Evolutionary conservation across 92 coral and sea anemone genomes (phyloP).

Genomic region (Bergia sp.): DNA sequence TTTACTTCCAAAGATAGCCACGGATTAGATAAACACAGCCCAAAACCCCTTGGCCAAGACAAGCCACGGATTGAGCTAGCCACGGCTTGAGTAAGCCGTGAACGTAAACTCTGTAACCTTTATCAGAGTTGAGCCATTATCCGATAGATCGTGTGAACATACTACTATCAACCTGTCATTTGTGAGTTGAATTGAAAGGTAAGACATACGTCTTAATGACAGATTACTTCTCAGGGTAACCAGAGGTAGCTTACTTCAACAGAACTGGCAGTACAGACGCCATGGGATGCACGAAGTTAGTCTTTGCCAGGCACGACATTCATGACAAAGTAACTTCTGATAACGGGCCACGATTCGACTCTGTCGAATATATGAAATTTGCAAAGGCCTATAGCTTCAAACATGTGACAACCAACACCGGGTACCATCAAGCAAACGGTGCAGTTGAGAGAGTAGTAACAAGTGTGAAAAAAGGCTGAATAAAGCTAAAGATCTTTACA

Average conservation of each 20-base stretch:
- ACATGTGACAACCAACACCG: constrained; percentile 59
- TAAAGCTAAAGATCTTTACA: constrained; percentile 19
- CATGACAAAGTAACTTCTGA: constrained; percentile 53
- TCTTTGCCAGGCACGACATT: constrained; percentile 67
- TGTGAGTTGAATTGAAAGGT: constrained; percentile 43
- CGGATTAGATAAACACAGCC: too few relatives aligned
- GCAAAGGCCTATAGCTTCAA: constrained; percentile 53
- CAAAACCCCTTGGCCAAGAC: too few relatives aligned
- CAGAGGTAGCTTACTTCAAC: constrained; percentile 43
- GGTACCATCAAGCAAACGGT: constrained; percentile 57
- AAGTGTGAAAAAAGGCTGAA: constrained; percentile 51
- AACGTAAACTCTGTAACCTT: too few relatives aligned
- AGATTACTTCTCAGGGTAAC: constrained; percentile 56
- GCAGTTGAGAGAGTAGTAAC: constrained; percentile 56
- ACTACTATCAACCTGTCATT: constrained; percentile 49
- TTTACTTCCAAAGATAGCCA: too few relatives aligned
- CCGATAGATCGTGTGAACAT: constrained; percentile 60
- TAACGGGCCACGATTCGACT: constrained; percentile 59
- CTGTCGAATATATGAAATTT: constrained; percentile 45
- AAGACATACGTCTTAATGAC: constrained; percentile 47
- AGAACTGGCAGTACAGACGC: constrained; percentile 28
- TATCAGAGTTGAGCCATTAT: constrained; percentile 44
- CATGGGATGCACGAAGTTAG: constrained; percentile 47
- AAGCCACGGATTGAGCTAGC: too few relatives aligned
- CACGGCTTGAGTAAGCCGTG: too few relatives aligned